phyloP scores from a whole-genome alignment of 2,797 vertebrate genomes.

The Poeciliopsis gracilis region DNA sequence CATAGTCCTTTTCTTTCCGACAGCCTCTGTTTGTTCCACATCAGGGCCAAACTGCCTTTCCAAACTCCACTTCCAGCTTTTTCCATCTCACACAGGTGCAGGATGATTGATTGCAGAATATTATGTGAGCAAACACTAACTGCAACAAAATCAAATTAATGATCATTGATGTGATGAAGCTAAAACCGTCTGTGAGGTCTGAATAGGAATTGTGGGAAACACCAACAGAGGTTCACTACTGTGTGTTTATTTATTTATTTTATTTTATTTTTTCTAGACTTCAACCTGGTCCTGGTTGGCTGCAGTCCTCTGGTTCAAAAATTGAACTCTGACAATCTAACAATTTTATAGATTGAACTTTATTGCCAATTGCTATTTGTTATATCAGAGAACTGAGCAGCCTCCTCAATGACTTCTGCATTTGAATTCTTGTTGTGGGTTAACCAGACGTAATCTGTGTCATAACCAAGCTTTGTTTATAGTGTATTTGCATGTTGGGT shows the following conservation, averaged over 20 bases:
- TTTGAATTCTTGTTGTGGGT: slow-evolving; percentile 44
- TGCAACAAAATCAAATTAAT: slow-evolving; percentile 19
- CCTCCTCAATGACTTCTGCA: slow-evolving; percentile 60
- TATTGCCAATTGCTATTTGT: slow-evolving; percentile 33
- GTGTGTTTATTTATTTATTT: neutral
- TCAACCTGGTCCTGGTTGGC: slow-evolving; percentile 66
- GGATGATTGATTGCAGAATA: slow-evolving; percentile 15
- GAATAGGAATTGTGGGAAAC: neutral
- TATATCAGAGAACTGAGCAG: slow-evolving; percentile 67
- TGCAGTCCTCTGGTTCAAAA: slow-evolving; percentile 62
- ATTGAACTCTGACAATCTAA: slow-evolving; percentile 25
- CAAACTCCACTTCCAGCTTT: slow-evolving; percentile 17
- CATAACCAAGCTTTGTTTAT: slow-evolving; percentile 27
- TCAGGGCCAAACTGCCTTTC: slow-evolving; percentile 63
- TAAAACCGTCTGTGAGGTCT: slow-evolving; percentile 7
- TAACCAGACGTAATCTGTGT: slow-evolving; percentile 30
- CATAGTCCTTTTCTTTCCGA: slow-evolving; percentile 31
- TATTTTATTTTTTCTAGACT: neutral
- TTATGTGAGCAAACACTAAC: slow-evolving; percentile 21
- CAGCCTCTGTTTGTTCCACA: slow-evolving; percentile 55
- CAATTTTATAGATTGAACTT: slow-evolving; percentile 1
- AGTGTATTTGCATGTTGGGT: slow-evolving; percentile 62
- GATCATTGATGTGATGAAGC: slow-evolving; percentile 6
- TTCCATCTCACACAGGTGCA: slow-evolving; percentile 48
- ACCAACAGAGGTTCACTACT: slow-evolving; percentile 1